phyloP scores from a whole-genome alignment of 2,113 vertebrate species.

The Dromaius novaehollandiae region DNA sequence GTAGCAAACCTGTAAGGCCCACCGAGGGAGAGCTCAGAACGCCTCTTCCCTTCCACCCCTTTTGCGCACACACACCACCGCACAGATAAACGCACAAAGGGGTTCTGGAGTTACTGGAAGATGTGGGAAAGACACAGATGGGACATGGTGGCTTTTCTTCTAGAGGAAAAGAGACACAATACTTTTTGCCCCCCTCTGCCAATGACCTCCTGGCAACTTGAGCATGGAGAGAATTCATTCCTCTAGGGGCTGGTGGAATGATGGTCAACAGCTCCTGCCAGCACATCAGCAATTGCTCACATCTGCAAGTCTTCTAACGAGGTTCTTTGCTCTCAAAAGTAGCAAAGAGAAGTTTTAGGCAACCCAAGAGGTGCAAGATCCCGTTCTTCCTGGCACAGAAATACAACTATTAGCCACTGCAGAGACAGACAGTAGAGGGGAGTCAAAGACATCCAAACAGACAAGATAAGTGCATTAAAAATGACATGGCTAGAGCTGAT shows the following conservation, averaged over 20 bases:
- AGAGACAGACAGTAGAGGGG: not conserved
- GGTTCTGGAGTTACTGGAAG: not conserved
- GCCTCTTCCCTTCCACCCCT: not conserved
- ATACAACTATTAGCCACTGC: not conserved
- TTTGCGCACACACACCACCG: not conserved
- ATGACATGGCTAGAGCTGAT: not conserved
- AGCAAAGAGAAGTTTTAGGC: not conserved
- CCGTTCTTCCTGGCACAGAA: not conserved
- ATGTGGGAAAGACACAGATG: not conserved
- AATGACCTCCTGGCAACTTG: not conserved
- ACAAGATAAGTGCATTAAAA: not conserved
- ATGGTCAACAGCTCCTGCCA: not conserved
- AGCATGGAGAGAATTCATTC: not conserved
- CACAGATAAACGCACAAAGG: not conserved
- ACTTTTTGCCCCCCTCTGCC: not conserved
- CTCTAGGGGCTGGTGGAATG: not conserved
- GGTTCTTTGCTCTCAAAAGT: not conserved
- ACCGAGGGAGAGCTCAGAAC: not conserved
- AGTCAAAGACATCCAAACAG: not conserved
- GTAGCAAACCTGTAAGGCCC: not conserved
- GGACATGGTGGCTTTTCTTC: not conserved
- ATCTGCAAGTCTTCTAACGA: not conserved
- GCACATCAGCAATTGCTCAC: fast-evolving
- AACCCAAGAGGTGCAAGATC: not conserved
- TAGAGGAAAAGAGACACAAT: not conserved